These are phyloP conservation scores for Hyperoplus lanceolatus DNA, from an alignment of 2,797 vertebrate species.

Conservation along the genomic window DNA sequence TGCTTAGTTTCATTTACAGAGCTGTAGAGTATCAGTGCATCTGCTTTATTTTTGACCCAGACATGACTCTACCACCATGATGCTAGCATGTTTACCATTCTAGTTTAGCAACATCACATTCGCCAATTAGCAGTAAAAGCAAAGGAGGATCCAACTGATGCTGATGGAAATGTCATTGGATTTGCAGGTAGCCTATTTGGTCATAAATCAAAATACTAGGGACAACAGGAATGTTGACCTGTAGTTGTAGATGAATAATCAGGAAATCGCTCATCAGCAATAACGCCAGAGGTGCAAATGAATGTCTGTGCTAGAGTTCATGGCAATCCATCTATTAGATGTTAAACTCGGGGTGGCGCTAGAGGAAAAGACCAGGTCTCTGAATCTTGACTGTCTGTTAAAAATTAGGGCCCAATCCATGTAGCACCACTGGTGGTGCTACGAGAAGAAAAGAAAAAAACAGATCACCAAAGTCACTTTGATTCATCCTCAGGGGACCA, in stretches of 20 bases:
- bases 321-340: not conserved
- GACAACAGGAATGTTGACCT: not conserved
- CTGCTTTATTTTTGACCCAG: constrained; percentile 26
- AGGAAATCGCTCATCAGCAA: too few species aligned
- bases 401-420: too few species aligned
- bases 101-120: not conserved
- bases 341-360: too few species aligned
- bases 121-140: not conserved
- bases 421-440: too few species aligned
- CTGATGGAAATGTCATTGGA: not conserved
- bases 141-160: too few species aligned
- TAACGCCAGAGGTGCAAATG: not conserved
- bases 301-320: too few species aligned
- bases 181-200: not conserved
- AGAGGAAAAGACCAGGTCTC: too few species aligned
- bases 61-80: not conserved
- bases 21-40: not conserved
- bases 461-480: too few species aligned
- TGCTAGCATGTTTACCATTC: not conserved
- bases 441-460: too few species aligned
- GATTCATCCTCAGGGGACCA: not conserved
- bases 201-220: not conserved
- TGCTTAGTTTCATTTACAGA: constrained; percentile 57
- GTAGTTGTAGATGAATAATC: not conserved
- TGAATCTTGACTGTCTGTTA: too few species aligned